Base-by-base conservation (phyloP, 1,140 invertebrate genomes). In the Maconellicoccus hirsutus region DNA sequence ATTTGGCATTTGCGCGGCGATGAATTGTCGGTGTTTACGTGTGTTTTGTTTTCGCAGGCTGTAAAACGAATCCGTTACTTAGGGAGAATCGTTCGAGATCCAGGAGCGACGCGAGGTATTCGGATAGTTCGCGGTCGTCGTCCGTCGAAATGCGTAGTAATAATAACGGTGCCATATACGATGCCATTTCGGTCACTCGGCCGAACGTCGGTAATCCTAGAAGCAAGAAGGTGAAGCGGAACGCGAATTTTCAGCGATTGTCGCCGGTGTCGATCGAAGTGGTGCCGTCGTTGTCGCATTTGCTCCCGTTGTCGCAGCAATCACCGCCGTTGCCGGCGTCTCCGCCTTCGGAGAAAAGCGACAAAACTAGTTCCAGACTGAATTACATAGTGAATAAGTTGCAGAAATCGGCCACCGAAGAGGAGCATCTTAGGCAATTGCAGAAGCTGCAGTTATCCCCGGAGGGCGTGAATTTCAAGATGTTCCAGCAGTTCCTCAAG, bases 221-320 rank as follows among this genome's bases (percentile, higher is more conserved):
- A n/a, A n/a, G n/a, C n/a, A n/a, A n/a, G n/a, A n/a, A n/a, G n/a
- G n/a, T n/a, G n/a, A 33, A 6, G 10, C 42, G 42, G n/a, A 19
- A 19, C 16, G 42, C n/a, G 16, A 52, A 52, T 16, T 52, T 52
- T 14, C 42, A 52, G n/a, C 4, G 42, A 16, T 16, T 52, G 16
- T 52, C 42, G 42, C 42, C 42, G 12, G 42, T 52, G 16, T 52
- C 42, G 12, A 52, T 52, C 42, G 42, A 52, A 52, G 42, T 52
- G 42, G 42, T 52, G n/a, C 42, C 42, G 42, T 52, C 42, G 42
- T 52, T 52, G n/a, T 52, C 42, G 42, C 42, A 52, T 52, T 16
- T 52, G n/a, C 16, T 52, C 2, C 10, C n/a, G 4, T 19, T 19
- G 42, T 19, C 42, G 42, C n/a, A 52, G 12, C 12, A 52, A 3